phyloP scores from a whole-genome alignment of 2,888 invertebrate genomes.

The Allygus modestus region DNA sequence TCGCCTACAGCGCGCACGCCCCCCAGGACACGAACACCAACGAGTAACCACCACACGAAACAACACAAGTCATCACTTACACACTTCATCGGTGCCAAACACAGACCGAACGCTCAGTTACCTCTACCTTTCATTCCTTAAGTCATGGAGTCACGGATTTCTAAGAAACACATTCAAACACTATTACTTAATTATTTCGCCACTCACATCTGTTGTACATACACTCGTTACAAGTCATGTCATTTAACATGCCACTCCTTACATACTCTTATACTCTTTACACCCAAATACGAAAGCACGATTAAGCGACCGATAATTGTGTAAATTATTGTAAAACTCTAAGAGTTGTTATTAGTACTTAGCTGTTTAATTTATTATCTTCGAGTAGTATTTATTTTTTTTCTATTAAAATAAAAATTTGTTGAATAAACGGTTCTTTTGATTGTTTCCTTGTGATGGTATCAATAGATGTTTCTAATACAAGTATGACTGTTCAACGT shows the following conservation, averaged over 20 bases:
- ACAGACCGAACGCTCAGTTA: constrained; percentile 39
- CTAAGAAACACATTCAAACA: background rate
- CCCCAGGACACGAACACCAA: constrained; percentile 70
- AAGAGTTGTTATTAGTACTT: constrained; percentile 67
- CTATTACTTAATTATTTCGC: background rate
- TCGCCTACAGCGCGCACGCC: constrained; percentile 85
- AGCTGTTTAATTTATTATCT: constrained; percentile 63
- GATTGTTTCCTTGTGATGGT: background rate
- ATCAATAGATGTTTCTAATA: too few species aligned
- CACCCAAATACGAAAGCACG: background rate
- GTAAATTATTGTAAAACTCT: constrained; percentile 67
- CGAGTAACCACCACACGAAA: constrained; percentile 31
- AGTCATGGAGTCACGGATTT: background rate
- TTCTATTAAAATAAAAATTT: constrained; percentile 53
- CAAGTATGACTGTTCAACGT: too few species aligned
- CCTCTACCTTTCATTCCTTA: background rate
- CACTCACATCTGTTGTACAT: constrained; percentile 28
- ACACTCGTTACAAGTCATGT: background rate
- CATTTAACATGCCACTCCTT: too few species aligned
- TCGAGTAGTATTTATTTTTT: constrained; percentile 62
- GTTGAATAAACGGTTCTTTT: constrained; percentile 24
- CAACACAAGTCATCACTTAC: constrained; percentile 2
- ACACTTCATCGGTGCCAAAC: constrained; percentile 21
- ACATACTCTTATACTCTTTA: background rate
- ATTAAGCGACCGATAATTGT: constrained; percentile 20